Percentiles rank a stretch among this genome's conserved stretches.
Evolutionary conservation across 2,113 vertebrate species (phyloP).

Genomic region (Calcarius ornatus): DNA sequence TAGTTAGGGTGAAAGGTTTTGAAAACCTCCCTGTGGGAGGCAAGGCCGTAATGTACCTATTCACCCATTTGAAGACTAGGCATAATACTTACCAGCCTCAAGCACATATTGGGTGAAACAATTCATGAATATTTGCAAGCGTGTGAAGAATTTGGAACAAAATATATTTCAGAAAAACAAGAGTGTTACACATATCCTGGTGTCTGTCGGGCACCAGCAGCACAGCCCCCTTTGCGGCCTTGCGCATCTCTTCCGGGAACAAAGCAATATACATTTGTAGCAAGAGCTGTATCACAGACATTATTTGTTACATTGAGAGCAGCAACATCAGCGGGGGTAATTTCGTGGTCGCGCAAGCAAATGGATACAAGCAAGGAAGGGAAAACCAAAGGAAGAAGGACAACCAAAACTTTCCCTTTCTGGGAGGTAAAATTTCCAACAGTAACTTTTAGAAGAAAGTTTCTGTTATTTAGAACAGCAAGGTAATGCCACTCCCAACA

Average conservation of each 20-base stretch:
- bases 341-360: background rate
- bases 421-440: background rate
- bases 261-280: background rate
- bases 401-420: background rate
- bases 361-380: background rate
- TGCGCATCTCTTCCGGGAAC: background rate
- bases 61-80: background rate
- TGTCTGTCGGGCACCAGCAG: background rate
- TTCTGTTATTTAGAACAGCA: background rate
- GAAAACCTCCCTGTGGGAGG: background rate
- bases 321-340: background rate
- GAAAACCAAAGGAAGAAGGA: background rate
- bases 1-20: background rate
- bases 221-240: background rate
- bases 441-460: background rate
- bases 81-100: background rate
- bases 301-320: background rate
- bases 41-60: background rate
- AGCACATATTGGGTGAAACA: background rate
- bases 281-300: background rate
- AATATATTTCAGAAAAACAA: background rate
- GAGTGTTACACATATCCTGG: background rate
- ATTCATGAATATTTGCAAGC: background rate
- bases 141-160: background rate
- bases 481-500: background rate